Evolutionary conservation across 2,888 invertebrate genomes (phyloP).

Genomic region (Tortrix viridana): DNA sequence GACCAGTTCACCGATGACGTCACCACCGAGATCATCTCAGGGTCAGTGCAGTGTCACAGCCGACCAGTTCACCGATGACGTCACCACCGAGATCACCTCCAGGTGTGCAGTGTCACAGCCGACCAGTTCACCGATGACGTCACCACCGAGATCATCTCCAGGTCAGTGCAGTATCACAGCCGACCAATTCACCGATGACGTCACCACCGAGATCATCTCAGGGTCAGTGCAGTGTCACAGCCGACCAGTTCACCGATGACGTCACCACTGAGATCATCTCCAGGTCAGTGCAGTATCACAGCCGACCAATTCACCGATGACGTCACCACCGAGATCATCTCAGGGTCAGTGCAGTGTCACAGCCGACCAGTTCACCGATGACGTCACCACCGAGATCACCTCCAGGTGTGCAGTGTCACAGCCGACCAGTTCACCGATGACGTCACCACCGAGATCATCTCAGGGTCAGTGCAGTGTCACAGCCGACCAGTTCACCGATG

Average conservation of each 20-base stretch:
- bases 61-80: constrained; percentile 95
- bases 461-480: no score
- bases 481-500: constrained; percentile 96
- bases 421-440: constrained; percentile 96
- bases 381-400: constrained; percentile 93
- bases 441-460: constrained; percentile 92
- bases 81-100: constrained; percentile 93
- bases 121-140: constrained; percentile 96
- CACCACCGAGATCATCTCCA: constrained; percentile 91
- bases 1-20: constrained; percentile 96
- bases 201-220: constrained; percentile 93
- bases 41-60: no score
- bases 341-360: no score
- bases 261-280: constrained; percentile 93
- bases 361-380: constrained; percentile 96
- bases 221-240: no score
- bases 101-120: no score
- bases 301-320: constrained; percentile 96
- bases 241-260: constrained; percentile 96
- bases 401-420: constrained; percentile 83
- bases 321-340: constrained; percentile 92
- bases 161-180: no score
- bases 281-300: no score
- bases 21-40: constrained; percentile 91
- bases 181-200: constrained; percentile 95